phyloP scores from a whole-genome alignment of 2,113 vertebrate species.

The Carassius auratus region DNA sequence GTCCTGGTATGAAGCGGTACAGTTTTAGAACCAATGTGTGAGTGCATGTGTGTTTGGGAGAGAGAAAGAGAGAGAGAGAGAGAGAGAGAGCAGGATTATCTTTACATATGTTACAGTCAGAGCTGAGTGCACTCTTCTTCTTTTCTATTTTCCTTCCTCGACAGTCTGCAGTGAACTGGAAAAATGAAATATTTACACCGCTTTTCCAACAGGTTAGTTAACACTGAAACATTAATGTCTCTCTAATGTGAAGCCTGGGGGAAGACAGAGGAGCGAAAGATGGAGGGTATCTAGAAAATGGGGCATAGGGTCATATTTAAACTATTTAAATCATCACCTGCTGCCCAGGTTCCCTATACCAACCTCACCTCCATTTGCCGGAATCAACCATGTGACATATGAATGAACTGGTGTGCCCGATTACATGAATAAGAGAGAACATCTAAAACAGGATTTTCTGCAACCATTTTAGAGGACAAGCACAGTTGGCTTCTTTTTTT shows the following conservation, averaged over 20 bases:
- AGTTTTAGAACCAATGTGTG: not conserved
- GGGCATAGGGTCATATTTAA: constrained; percentile 15
- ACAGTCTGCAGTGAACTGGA: constrained; percentile 31
- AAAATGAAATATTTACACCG: constrained; percentile 53
- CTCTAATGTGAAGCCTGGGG: not conserved
- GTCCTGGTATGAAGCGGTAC: not conserved
- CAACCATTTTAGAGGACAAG: not conserved
- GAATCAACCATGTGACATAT: not conserved
- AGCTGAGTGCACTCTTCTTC: not conserved
- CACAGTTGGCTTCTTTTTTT: not conserved
- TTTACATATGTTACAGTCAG: constrained; percentile 28
- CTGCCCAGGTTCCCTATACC: not conserved
- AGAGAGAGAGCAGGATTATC: not conserved
- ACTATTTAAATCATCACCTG: not conserved
- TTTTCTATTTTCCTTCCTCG: constrained; percentile 10
- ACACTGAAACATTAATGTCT: constrained; percentile 45
- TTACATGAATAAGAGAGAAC: not conserved
- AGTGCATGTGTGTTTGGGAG: not conserved
- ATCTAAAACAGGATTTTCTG: not conserved
- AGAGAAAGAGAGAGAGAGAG: not conserved
- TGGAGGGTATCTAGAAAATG: not conserved
- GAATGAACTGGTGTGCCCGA: not conserved
- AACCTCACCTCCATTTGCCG: not conserved
- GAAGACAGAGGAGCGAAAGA: not conserved
- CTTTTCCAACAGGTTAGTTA: constrained; percentile 50